Evolutionary conservation across 1,140 invertebrate species (phyloP), one percentile per base, ranked within the genome.

Genomic region (Mercenaria mercenaria): DNA sequence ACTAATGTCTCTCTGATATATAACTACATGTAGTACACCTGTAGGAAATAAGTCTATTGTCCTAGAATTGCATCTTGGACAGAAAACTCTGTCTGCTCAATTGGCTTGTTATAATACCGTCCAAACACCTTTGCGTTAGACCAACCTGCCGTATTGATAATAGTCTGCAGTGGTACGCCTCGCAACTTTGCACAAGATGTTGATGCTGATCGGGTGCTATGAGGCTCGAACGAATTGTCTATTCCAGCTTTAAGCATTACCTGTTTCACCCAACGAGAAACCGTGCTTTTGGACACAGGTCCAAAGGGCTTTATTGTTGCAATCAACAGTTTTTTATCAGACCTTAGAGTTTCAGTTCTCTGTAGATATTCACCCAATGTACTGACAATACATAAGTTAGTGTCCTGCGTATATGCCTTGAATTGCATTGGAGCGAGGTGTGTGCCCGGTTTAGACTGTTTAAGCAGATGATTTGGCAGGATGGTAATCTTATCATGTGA

Each of bases 121-220:
- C n/a, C 79, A 61, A 82, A 82, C 18, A 47, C 50, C 23, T 59
- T 32, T 59, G 79, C 23, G 26, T 82, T 82, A 18, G 32, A 39
- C 79, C 79, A 82, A 11, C 79, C 47, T 6, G 79, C 79, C 13
- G 79, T 32, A 8, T 82, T 82, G 34, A 82, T 64, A 10, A 82
- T 82, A 18, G 11, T 32, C 10, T n/a, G 8, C 34, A 82, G 50
- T 15, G 79, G 79, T 13, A 82, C 79, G 15, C 56, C 79, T 34
- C 37, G 26, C 8, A n/a, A 34, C 8, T 23, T 52, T 10, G 79
- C 79, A 2, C 13, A 4, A 6, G 79, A 82, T 39, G 37, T 26
- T 4, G 79, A 26, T 34, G 79, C 56, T 6, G 52, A 41, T 20
- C 56, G 50, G 1, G 34, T 39, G 37, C 79, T 82, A 32, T 82